Evolutionary conservation across 2,888 invertebrate species (phyloP), one percentile per base, ranked within the genome.

Genomic region (Ischnus inquisitorius): DNA sequence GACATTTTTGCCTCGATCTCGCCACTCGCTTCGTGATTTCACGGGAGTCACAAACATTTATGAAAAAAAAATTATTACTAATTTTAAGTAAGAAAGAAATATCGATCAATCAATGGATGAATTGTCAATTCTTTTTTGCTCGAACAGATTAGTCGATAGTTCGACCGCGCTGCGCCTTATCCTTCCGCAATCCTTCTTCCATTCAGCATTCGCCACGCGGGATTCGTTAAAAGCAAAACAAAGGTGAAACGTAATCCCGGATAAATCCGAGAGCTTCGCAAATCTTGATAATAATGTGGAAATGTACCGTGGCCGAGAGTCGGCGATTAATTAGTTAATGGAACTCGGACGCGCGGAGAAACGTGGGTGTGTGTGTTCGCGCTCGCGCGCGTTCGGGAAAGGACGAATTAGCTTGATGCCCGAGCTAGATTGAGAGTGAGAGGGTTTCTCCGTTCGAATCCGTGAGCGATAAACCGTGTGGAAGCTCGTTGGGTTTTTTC

Each of bases 301-400:
- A 60, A 68, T 72, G 72, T 72, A 62, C 67, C 62, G 54, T 10
- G 22, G 14, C 14, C 48, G 65, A 54, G 65, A 54, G 65, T 72
- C 43, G 48, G 46, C 72, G 57, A 78, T 84, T 84, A 80, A 80
- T 84, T 80, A 84, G 68, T 74, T 80, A 74, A 84, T 80, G 83
- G 83, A 80, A 77, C 67, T 68, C 77, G 68, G 22, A 80, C 72
- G 74, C 74, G 51, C 14, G 48, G 75, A 64, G 62, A 1, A 22
- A 25, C 43, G 72, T 28, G 39, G 46, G 48, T 39, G 25, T 14
- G 41, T 19, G n/a, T 6, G 6, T 34, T 4, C n/a, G 43, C 19
- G 41, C 19, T 57, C n/a, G n/a, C 60, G 16, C 25, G 65, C 6
- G 34, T 34, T 34, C 39, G 54, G 19, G 48, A 71, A 76, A 65